Base-by-base conservation (phyloP, 1,140 invertebrate species). In the Samia ricini region DNA sequence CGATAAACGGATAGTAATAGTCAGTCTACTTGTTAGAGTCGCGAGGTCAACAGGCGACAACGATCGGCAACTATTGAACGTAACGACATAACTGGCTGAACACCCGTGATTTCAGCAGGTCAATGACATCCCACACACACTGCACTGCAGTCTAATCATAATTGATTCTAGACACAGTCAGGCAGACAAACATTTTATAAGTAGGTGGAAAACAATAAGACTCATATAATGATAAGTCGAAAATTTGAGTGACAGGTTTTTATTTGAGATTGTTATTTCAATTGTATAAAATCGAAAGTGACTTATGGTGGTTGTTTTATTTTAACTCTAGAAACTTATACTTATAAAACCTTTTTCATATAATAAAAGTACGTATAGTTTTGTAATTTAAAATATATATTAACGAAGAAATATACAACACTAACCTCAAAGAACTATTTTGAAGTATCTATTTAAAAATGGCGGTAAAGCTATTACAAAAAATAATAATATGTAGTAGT, bases 61-160 rank as follows among this genome's bases (percentile, higher is more conserved):
- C 72, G 75, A 81, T 78, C 73, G 68, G 61, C 68, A 70, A 72
- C 52, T 76, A 80, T 78, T 82, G 74, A 74, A 79, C 76, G 69
- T 85, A 83, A 83, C 77, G 61, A 79, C 76, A 79, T 81, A 81
- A 85, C 74, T 70, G 66, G 26, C 55, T 71, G 71, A 56, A 81
- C 70, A 79, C 80, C 82, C 76, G 77, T 82, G 79, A 82, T 83
- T 84, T 78, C 76, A 80, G 71, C 58, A 60, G 75, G 78, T 83
- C 84, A 75, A 82, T 73, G 81, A 82, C 79, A 76, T 68, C 68
- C 72, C 67, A 68, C 72, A 72, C 65, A 68, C 65, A 71, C 12
- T 36, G 68, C 65, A 71, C 12, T 36, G 68, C 48, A 36, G 51
- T 63, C 52, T 52, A 55, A 55, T 57, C 24, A 18, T 23, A 57